Conservation (phyloP, 2,113 vertebrate genomes). For the Aphyosemion australe region DNA sequence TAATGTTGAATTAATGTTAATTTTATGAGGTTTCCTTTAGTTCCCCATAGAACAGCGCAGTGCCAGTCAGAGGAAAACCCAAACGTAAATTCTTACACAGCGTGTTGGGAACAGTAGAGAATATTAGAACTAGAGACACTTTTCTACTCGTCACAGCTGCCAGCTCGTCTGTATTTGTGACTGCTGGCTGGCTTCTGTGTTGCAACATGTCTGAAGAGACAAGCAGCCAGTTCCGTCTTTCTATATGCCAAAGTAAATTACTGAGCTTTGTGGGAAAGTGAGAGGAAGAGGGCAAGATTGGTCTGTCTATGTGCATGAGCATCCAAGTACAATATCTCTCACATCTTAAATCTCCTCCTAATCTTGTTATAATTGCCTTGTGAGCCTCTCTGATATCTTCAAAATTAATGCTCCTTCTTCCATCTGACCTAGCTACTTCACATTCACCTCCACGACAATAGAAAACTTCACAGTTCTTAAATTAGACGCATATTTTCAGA, state of each 20-base stretch:
- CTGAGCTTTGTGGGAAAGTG: slow-evolving; percentile 40
- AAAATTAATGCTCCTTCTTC: slow-evolving; percentile 45
- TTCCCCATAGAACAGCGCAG: slow-evolving; percentile 7
- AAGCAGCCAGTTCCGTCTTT: slow-evolving; percentile 16
- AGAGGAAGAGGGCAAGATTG: slow-evolving; percentile 37
- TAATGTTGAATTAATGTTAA: not conserved
- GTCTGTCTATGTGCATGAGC: slow-evolving; percentile 44
- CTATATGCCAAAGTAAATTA: slow-evolving; percentile 50
- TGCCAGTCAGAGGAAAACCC: slow-evolving; percentile 2
- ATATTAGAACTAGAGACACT: slow-evolving; percentile 12
- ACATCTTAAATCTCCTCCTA: slow-evolving; percentile 60
- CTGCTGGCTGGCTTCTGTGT: slow-evolving; percentile 14
- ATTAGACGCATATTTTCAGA: slow-evolving; percentile 26
- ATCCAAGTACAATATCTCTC: slow-evolving; percentile 42
- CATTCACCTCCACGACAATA: slow-evolving; percentile 43
- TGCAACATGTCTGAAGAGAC: slow-evolving; percentile 18
- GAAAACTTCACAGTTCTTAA: slow-evolving; percentile 39
- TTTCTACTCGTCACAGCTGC: slow-evolving; percentile 13
- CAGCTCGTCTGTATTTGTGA: slow-evolving; percentile 21
- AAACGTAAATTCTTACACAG: slow-evolving; percentile 3
- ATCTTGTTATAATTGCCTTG: slow-evolving; percentile 74
- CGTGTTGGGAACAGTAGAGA: slow-evolving; percentile 12
- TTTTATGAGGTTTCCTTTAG: slow-evolving; percentile 3
- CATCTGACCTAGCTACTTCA: slow-evolving; percentile 51
- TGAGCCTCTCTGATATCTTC: slow-evolving; percentile 51